Evolutionary conservation across 2,113 vertebrate genomes (phyloP), one percentile per base, ranked within the genome.

Genomic region (Craseonycteris thonglongyai): DNA sequence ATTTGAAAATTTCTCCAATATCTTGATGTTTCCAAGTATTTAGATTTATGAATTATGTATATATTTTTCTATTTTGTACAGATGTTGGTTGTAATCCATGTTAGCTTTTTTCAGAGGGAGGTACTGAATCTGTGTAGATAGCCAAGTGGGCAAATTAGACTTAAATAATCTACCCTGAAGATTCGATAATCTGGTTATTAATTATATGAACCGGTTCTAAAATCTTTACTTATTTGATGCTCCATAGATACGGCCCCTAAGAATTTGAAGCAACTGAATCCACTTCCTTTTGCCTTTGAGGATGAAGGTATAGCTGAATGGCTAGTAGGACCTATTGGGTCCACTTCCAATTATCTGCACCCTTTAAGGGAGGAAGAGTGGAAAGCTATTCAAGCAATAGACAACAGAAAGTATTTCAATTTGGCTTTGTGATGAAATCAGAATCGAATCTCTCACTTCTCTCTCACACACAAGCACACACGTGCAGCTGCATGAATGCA

Each of bases 1-100:
- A 91, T 95, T 88, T 95, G 33, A 94, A 95, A 94, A 49, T 90
- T 79, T 66, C 9, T 75, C n/a, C 26, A 71, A 40, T 85, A 69
- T 71, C 35, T 28, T 66, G 19, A 68, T 71, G 19, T 35, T 91
- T 78, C 30, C 45, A 88, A 86, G 42, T 79, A 89, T 78, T 83
- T 65, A 76, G 18, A 81, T 49, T 47, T 78, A 63, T 54, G 58
- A 94, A 83, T 49, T 75, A 56, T 80, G 15, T 61, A 45, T n/a
- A 1, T 76, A 28, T 86, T 81, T 51, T 92, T 85, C 35, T 85
- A 47, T n/a, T 82, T 94, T 88, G 42, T 81, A 58, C 10, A 76
- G 30, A 54, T 83, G 14, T 38, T 66, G 35, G 10, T 72, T 85
- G 54, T 58, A 61, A n/a, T 69, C 13, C 76, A 26, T 40, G 30